Conservation (phyloP, 2,888 invertebrate species). For the Xestia xanthographa region DNA sequence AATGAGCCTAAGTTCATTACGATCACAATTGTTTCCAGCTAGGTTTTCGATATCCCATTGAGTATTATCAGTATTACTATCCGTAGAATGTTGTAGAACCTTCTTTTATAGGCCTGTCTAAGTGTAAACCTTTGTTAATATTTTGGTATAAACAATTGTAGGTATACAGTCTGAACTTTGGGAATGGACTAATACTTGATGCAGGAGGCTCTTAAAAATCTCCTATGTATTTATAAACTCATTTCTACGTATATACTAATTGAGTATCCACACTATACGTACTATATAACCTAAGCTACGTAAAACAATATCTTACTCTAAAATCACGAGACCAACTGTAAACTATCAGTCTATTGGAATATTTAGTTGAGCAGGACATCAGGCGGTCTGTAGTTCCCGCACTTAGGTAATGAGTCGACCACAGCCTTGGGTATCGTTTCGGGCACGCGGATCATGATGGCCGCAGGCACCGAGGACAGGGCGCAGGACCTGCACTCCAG, state of each 20-base stretch:
- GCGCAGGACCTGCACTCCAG: constrained; percentile 86
- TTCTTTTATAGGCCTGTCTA: neutral
- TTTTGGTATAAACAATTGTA: neutral
- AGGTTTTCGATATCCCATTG: neutral
- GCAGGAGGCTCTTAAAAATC: neutral
- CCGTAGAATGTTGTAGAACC: neutral
- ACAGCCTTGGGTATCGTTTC: constrained; percentile 85
- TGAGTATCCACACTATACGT: constrained; percentile 12
- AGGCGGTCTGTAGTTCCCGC: constrained; percentile 87
- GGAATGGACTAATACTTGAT: constrained; percentile 1
- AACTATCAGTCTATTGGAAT: constrained; percentile 64
- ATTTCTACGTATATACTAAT: neutral
- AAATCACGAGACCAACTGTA: constrained; percentile 37
- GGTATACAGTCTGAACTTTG: neutral
- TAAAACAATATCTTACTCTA: constrained; percentile 14
- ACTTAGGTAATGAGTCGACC: constrained; percentile 85
- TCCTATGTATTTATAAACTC: neutral
- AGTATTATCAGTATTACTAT: constrained; percentile 23
- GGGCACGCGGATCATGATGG: constrained; percentile 87
- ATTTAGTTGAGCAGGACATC: constrained; percentile 84
- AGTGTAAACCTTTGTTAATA: neutral
- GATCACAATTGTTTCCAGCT: neutral
- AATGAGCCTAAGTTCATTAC: neutral
- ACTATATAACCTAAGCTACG: constrained; percentile 15
- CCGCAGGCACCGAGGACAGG: constrained; percentile 82